Conservation (phyloP, 2,113 vertebrate genomes). For the Podiceps cristatus region DNA sequence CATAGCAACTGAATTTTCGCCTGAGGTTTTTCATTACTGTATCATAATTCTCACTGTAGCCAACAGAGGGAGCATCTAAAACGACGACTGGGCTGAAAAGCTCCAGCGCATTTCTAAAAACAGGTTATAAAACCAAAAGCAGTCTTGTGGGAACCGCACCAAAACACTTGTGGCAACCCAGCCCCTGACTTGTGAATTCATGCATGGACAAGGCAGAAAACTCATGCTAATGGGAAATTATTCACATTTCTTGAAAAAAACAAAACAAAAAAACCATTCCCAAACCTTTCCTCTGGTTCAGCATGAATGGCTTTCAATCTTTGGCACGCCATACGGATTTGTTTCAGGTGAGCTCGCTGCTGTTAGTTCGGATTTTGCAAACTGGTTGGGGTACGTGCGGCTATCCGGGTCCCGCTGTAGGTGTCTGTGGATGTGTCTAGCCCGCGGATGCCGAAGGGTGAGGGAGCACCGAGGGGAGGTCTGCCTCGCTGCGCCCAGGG, state of each 20-base stretch:
- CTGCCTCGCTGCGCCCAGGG: background rate
- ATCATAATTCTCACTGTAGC: background rate
- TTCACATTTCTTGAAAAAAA: background rate
- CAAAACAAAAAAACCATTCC: no score
- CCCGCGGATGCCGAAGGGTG: background rate
- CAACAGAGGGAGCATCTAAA: slow-evolving; percentile 71
- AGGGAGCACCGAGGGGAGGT: background rate
- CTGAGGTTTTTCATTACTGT: background rate
- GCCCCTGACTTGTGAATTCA: background rate
- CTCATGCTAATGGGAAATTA: background rate
- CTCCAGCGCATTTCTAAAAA: background rate
- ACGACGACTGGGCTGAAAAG: background rate
- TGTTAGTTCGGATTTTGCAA: background rate
- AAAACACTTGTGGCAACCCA: background rate
- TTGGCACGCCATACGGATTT: background rate
- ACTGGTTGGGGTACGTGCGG: background rate
- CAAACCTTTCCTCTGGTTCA: background rate
- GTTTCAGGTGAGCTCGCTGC: background rate
- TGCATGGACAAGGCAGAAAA: background rate
- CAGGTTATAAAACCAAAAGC: fast-evolving
- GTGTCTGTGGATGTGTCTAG: fast-evolving
- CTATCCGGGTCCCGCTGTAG: background rate
- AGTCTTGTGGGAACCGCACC: background rate
- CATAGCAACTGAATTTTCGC: background rate
- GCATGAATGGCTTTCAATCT: background rate